Evolutionary conservation across 2,888 invertebrate genomes (phyloP), one percentile per base, ranked within the genome.

Genomic region (Cheilosia pagana): DNA sequence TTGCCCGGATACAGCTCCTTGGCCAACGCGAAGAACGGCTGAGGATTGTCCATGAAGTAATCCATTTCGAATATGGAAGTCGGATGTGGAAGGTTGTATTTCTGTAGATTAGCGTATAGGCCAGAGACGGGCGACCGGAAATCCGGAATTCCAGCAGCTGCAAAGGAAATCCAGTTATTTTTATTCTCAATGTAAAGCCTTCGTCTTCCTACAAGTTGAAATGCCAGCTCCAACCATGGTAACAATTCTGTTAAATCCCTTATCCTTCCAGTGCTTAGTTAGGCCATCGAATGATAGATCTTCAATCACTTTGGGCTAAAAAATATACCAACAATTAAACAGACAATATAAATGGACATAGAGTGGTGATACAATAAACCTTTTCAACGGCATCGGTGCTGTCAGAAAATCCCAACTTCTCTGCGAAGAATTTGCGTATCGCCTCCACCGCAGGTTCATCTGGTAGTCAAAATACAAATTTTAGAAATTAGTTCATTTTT

Each of bases 171-270:
- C 21, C 28, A 31, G 8, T 7, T 16, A 16, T 35, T 43, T 6
- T 1, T 1, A n/a, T 6, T 21, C 19, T 5, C 0, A 21, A 52
- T 41, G 28, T 35, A 35, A 12, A 12, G 14, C 31, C 8, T 45
- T 3, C 0, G 60, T 77, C 65, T n/a, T 93, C 95, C 94, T 93
- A 98, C 98, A 96, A 57, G 99, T 99, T 2, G 98, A 98, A 89
- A 99, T 98, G 63, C 99, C 99, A 87, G 99, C 99, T 81, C 99
- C 99, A 81, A 98, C 96, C 95, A 99, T 95, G 0, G 98, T 98
- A 75, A 99, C 95, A 72, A 99, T 95, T 88, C 97, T 97, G 90
- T 95, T 95, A 89, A 96, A 96, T 86, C 95, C 94, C 48, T 94
- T 94, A 78, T 94, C 94, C 88, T 95, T 94, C 87, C 98, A 97